A percentile compares a stretch with the other conserved stretches of the same genome.
These are phyloP conservation scores for Canis aureus DNA, from an alignment of 2,113 vertebrate species.

Conservation along the genomic window DNA sequence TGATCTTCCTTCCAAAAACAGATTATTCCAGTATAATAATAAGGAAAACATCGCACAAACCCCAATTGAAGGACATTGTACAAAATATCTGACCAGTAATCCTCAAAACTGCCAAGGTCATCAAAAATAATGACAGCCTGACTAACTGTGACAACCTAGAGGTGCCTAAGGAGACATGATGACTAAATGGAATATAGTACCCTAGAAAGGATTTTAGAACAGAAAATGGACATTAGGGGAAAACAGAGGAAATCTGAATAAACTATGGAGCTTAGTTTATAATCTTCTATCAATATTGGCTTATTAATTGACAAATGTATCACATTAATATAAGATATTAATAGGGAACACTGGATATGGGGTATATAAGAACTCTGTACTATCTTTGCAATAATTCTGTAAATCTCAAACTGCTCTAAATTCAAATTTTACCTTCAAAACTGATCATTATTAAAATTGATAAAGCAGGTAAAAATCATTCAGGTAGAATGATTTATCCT, in stretches of 20 bases:
- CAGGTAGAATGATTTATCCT: neutral
- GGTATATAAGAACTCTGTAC: neutral
- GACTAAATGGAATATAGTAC: neutral
- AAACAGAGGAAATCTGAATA: conserved; percentile 7
- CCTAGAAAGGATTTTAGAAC: neutral
- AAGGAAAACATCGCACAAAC: conserved; percentile 5
- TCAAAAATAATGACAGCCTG: neutral
- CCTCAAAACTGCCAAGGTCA: conserved; percentile 15
- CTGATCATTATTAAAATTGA: conserved; percentile 44
- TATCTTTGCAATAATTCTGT: neutral
- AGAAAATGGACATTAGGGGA: neutral
- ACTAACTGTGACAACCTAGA: conserved; percentile 3
- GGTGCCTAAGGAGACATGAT: neutral
- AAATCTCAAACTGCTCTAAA: conserved; percentile 37
- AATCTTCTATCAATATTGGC: neutral
- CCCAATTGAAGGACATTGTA: neutral
- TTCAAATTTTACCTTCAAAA: neutral
- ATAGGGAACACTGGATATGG: neutral
- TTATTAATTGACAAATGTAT: neutral
- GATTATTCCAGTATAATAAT: neutral
- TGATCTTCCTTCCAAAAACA: neutral
- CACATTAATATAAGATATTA: neutral
- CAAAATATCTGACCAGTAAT: neutral
- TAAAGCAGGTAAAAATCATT: neutral
- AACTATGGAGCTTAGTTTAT: neutral